Percentiles rank a stretch among this genome's conserved stretches.
phyloP scores from a whole-genome alignment of 2,113 vertebrate genomes.

The Gymnobelideus leadbeateri region DNA sequence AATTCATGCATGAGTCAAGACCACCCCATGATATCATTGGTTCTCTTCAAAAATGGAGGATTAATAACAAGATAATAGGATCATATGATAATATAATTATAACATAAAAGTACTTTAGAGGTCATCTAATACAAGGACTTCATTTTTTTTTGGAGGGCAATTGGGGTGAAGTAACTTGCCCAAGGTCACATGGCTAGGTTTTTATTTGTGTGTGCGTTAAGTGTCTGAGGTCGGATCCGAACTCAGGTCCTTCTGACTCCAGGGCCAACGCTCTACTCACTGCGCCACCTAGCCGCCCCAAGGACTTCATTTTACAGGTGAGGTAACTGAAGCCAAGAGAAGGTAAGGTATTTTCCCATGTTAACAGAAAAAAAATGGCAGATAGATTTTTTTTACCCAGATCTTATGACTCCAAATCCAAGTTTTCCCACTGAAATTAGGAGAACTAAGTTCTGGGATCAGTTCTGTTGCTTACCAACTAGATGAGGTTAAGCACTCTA shows the following conservation, averaged over 20 bases:
- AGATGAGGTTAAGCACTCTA: not conserved
- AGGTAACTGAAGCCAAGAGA: not conserved
- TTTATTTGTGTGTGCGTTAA: too few species aligned
- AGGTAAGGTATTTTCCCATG: not conserved
- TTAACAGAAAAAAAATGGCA: not conserved
- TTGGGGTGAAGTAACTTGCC: too few species aligned
- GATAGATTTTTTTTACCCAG: not conserved
- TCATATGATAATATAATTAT: not conserved
- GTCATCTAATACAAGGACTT: not conserved
- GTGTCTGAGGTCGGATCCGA: too few species aligned
- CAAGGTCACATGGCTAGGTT: too few species aligned
- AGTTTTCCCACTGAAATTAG: not conserved
- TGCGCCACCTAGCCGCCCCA: too few species aligned
- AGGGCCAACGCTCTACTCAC: too few species aligned
- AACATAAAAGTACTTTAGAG: not conserved
- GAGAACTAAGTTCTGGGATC: not conserved
- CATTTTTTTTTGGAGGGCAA: too few species aligned
- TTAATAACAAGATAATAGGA: not conserved
- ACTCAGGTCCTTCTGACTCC: too few species aligned
- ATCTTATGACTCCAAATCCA: not conserved
- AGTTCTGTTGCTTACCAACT: not conserved
- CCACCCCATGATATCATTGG: not conserved
- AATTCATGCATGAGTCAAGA: too few species aligned
- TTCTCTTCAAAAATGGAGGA: not conserved
- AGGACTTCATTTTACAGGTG: not conserved